Evolutionary conservation across 2,888 invertebrate genomes (phyloP).

Genomic region (Hipparchia sbordonii): DNA sequence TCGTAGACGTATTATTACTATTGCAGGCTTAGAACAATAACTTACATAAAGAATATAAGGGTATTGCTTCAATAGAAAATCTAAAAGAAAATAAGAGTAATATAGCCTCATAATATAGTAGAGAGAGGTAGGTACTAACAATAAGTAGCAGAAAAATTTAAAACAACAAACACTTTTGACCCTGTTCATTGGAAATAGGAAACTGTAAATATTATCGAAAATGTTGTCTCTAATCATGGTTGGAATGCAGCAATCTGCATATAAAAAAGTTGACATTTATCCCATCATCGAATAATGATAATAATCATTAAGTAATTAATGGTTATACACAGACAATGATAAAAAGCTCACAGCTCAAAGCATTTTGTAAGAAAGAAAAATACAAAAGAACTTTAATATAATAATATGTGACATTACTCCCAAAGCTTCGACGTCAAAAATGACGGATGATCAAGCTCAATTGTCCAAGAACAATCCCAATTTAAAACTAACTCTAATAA

Average conservation of each 20-base stretch:
- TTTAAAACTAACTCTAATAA: slow-evolving; percentile 22
- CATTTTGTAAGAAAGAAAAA: background rate
- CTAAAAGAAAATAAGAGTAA: background rate
- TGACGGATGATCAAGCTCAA: slow-evolving; percentile 67
- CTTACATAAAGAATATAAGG: background rate
- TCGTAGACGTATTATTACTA: background rate
- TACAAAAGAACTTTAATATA: slow-evolving; percentile 56
- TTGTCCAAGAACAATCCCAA: slow-evolving; percentile 53
- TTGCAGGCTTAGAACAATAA: too few species aligned
- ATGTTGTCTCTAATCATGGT: background rate
- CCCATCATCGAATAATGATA: background rate
- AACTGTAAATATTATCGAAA: background rate
- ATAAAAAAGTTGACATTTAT: background rate
- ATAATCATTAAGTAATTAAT: background rate
- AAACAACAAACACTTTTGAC: background rate
- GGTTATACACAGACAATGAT: background rate
- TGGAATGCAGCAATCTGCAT: slow-evolving; percentile 6
- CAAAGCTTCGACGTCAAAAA: slow-evolving; percentile 66
- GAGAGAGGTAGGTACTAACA: background rate
- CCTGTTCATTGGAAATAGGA: background rate
- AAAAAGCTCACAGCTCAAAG: background rate
- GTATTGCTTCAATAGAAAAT: background rate
- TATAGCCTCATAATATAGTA: background rate
- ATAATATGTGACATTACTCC: slow-evolving; percentile 66
- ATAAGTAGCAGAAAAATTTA: background rate